Conservation (phyloP, 2,888 invertebrate genomes). For the Tricholauxania praeusta region DNA sequence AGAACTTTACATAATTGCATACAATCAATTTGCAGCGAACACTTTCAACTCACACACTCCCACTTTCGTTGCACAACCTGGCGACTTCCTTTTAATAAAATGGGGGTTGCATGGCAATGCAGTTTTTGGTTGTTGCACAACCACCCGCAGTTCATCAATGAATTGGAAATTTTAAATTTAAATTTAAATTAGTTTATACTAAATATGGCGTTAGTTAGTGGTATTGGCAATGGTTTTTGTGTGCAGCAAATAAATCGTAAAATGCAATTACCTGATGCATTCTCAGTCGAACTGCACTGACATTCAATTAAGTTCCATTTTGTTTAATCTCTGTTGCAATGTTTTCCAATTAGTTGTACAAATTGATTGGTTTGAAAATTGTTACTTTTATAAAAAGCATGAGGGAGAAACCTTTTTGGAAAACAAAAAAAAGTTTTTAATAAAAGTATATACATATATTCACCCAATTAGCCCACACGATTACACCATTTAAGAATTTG, state of each 20-base stretch:
- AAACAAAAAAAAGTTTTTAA: no score
- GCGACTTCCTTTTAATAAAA: background rate
- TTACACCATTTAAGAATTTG: no score
- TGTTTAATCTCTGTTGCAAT: no score
- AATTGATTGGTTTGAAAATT: no score
- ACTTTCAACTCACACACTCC: background rate
- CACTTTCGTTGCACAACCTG: background rate
- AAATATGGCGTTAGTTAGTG: background rate
- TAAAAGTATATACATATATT: no score
- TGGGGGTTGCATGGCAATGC: no score
- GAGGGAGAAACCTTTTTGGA: background rate
- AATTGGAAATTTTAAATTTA: constrained; percentile 29
- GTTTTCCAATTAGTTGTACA: no score
- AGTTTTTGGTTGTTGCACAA: no score
- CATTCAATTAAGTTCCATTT: no score
- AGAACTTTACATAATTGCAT: constrained; percentile 4
- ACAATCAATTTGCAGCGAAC: background rate
- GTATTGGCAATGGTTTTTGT: background rate
- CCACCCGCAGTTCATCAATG: constrained; percentile 4
- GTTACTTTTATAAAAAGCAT: no score
- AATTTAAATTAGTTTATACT: constrained; percentile 21
- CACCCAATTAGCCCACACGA: no score
- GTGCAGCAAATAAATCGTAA: constrained; percentile 6
- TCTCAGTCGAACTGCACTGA: background rate
- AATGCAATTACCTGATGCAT: constrained; percentile 8